A percentile compares a stretch with the other conserved stretches of the same genome.
These are phyloP conservation scores for Meandrusa payeni DNA, from an alignment of 2,888 invertebrate genomes.

Conservation along the genomic window DNA sequence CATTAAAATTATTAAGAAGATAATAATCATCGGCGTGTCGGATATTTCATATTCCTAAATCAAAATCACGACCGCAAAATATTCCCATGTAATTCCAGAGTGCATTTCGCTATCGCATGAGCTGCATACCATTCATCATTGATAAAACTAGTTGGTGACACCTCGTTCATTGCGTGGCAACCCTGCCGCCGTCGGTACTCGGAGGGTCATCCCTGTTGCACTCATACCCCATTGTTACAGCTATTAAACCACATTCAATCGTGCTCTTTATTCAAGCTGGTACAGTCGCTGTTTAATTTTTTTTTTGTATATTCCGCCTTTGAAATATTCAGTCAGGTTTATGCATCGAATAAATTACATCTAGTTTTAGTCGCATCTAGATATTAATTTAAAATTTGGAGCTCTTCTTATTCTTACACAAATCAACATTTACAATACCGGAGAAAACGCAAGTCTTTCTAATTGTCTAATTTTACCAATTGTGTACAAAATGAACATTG, in stretches of 20 bases:
- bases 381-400: no score
- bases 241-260: slow-evolving; percentile 21
- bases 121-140: slow-evolving; percentile 52
- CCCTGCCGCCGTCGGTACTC: slow-evolving; percentile 13
- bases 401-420: no score
- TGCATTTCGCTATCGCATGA: slow-evolving; percentile 20
- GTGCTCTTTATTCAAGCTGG: slow-evolving; percentile 6
- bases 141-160: slow-evolving; percentile 62
- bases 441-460: no score
- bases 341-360: no score
- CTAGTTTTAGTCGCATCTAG: no score
- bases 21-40: no score
- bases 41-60: slow-evolving; percentile 7
- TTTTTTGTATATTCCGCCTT: not conserved
- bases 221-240: slow-evolving; percentile 19
- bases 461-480: no score
- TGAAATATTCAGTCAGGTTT: no score
- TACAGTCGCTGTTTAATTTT: not conserved
- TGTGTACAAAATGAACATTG: no score
- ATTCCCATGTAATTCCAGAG: slow-evolving; percentile 20
- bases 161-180: slow-evolving; percentile 46
- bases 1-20: no score
- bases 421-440: no score
- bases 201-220: slow-evolving; percentile 26
- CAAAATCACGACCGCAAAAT: slow-evolving; percentile 19